Conservation (phyloP, 2,113 vertebrate species). For the Callaeas wilsoni region DNA sequence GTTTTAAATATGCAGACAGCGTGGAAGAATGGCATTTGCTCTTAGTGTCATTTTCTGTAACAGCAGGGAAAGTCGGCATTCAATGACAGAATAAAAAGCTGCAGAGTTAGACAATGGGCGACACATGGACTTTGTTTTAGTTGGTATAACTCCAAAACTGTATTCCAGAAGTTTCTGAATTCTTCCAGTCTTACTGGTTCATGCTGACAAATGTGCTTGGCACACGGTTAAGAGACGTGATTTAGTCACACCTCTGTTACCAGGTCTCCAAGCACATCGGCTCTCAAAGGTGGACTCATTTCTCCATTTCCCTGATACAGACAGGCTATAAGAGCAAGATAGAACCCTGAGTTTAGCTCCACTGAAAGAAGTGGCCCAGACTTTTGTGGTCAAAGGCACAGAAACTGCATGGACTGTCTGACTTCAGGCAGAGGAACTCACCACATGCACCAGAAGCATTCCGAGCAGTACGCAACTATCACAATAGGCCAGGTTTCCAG, state of each 20-base stretch:
- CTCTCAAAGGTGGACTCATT: background rate
- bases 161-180: background rate
- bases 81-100: background rate
- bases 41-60: background rate
- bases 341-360: background rate
- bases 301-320: background rate
- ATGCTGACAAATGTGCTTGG: background rate
- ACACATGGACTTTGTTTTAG: background rate
- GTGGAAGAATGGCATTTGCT: background rate
- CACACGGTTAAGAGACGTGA: accelerated
- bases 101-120: background rate
- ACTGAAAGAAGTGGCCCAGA: background rate
- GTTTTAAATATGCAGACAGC: background rate
- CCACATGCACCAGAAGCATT: background rate
- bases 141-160: background rate
- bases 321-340: background rate
- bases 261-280: background rate
- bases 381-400: background rate
- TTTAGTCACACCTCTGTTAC: background rate
- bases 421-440: background rate
- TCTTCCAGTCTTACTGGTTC: background rate
- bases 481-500: background rate
- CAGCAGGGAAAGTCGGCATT: background rate
- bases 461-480: background rate
- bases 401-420: background rate